Evolutionary conservation across 2,888 invertebrate genomes (phyloP), one percentile per base, ranked within the genome.

Genomic region (Ligdia adustata): DNA sequence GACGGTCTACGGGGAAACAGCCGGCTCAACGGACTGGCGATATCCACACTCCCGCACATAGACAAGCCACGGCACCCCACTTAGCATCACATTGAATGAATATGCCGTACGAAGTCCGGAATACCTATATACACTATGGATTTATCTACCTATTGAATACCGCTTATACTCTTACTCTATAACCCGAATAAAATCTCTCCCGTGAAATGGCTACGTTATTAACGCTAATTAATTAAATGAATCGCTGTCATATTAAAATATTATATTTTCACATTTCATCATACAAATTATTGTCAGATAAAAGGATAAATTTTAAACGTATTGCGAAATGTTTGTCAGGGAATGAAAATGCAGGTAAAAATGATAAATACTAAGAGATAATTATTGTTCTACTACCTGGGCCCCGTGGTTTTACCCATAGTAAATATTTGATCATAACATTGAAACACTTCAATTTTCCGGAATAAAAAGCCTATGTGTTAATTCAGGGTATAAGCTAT

Each of bases 1-100:
- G 67, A 22, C 55, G 48, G 52, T 71, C 73, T 51, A 70, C 68
- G 5, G 73, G 72, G 67, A 72, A 72, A 59, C 70, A 60, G 51
- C 62, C 42, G 62, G 49, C 55, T 66, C 55, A 50, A 59, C 49
- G 41, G 63, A 47, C 35, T 37, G 64, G 39, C 26, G 54, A 44
- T 31, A 66, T 52, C 34, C 42, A 46, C 52, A 37, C 43, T 53
- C 31, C 40, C 45, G 38, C 42, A 46, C 50, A 54, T 41, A 44
- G 31, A 51, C 37, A 48, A 48, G 60, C 48, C 34, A 28, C 38
- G 41, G 24, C 22, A 27, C 12, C 31, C 13, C 49, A 45, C 45
- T 40, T 42, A 60, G 57, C 60, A 53, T 57, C 62, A 51, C 62
- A 65, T 62, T 62, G 62, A 63, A 64, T 63, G 34, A 41, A 41